phyloP scores from a whole-genome alignment of 2,797 vertebrate species.

The Hemitrygon akajei region DNA sequence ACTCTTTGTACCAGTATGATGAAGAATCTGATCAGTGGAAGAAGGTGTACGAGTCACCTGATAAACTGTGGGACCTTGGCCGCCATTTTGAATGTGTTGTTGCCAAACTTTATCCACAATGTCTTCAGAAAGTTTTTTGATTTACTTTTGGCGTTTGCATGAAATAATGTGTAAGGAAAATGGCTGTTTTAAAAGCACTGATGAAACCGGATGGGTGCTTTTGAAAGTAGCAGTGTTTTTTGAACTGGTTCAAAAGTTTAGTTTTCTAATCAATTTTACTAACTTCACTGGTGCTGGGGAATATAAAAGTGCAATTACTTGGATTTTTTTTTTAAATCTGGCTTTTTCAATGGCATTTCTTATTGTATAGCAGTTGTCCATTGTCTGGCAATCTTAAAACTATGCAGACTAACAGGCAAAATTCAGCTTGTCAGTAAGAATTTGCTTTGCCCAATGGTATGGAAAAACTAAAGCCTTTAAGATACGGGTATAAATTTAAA shows the following conservation, averaged over 20 bases:
- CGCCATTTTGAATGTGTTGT: slow-evolving; percentile 98
- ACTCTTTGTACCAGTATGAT: slow-evolving; percentile 92
- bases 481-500: slow-evolving; percentile 35
- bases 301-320: slow-evolving; percentile 97
- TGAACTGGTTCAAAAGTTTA: slow-evolving; percentile 51
- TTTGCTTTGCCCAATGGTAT: slow-evolving; percentile 31
- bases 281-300: slow-evolving; percentile 74
- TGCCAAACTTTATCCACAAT: slow-evolving; percentile 97
- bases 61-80: slow-evolving; percentile 96
- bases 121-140: slow-evolving; percentile 99
- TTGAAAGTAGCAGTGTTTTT: slow-evolving; percentile 71
- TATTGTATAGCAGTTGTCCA: slow-evolving; percentile 41
- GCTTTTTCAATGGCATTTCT: slow-evolving; percentile 48
- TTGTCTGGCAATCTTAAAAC: slow-evolving; percentile 36
- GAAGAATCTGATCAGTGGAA: slow-evolving; percentile 81
- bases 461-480: slow-evolving; percentile 35
- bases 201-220: slow-evolving; percentile 69
- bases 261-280: slow-evolving; percentile 56
- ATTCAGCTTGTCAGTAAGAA: slow-evolving; percentile 30
- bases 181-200: slow-evolving; percentile 60
- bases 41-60: slow-evolving; percentile 92
- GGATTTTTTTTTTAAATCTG: slow-evolving; percentile 50
- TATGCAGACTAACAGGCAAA: slow-evolving; percentile 35
- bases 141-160: slow-evolving; percentile 48
- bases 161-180: slow-evolving; percentile 57